A percentile compares a stretch with the other conserved stretches of the same genome.
Evolutionary conservation across 37 sponge, comb jelly and placozoan genomes (phyloP).

Genomic region (Aplysina aerophoba): DNA sequence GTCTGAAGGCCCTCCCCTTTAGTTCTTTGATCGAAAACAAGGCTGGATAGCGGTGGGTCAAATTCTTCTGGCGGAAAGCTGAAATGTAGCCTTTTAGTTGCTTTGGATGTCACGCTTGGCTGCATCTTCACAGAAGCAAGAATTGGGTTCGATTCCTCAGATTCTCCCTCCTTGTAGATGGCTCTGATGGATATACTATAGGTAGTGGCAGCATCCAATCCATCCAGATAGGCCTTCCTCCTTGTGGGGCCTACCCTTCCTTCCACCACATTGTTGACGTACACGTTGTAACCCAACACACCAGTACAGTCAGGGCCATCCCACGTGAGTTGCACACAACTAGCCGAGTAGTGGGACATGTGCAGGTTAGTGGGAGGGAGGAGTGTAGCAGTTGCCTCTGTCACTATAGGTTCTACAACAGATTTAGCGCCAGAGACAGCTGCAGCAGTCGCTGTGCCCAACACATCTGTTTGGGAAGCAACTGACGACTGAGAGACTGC

Average conservation of each 20-base stretch:
- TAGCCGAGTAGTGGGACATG: slow-evolving; percentile 59
- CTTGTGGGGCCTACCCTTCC: slow-evolving; percentile 70
- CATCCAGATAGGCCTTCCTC: slow-evolving; percentile 74
- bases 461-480: no score
- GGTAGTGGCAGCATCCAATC: slow-evolving; percentile 50
- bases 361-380: slow-evolving; percentile 42
- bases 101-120: neutral
- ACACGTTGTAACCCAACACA: slow-evolving; percentile 50
- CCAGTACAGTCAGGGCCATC: neutral
- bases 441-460: no score
- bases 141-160: slow-evolving; percentile 54
- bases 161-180: slow-evolving; percentile 51
- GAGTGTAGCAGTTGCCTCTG: neutral
- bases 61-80: neutral
- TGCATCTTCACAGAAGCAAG: slow-evolving; percentile 38
- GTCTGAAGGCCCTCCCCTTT: no score
- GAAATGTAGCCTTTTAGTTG: neutral
- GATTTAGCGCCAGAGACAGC: no score
- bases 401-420: no score
- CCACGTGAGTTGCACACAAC: slow-evolving; percentile 68
- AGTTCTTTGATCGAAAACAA: no score
- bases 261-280: slow-evolving; percentile 59
- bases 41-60: no score
- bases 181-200: slow-evolving; percentile 69
- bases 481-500: no score